Base-by-base conservation (phyloP, 2,797 vertebrate species). In the Cyprinella venusta region DNA sequence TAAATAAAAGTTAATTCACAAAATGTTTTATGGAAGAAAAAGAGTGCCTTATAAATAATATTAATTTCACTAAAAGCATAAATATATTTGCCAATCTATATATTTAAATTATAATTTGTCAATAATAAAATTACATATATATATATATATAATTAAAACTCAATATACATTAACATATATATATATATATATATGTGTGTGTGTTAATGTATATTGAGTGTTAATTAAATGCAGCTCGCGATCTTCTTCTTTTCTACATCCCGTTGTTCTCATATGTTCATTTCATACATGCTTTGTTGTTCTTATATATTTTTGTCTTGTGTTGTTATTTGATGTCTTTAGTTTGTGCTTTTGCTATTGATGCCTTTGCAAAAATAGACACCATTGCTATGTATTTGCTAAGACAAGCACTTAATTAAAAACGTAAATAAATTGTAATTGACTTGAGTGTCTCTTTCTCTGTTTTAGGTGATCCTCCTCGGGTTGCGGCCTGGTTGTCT, bases 401-500 rank as follows among this genome's bases (percentile, higher is more conserved):
- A 16, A 24, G 56, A 26, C 24, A 71, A 50, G 16, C 6, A 42
- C 16, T 40, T n/a, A n/a, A n/a, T 76, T 56, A 6, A 30, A 30
- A 63, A 30, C 0, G 26, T 54, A 9, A 50, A 48, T 15, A 16
- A 50, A 65, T 52, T 0, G 0, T 36, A 10, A 33, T 42, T 10
- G 0, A 10, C 18, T 12, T 74, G 5, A 84, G 36, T 45, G n/a
- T 83, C 16, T 84, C n/a, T 67, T 78, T 65, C 68, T 24, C 7
- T 48, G 1, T 70, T 48, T 48, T 10, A 95, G 95, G 95, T 36
- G 94, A 95, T 80, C 93, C 93, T 30, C 94, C 95, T 0, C 93
- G 91, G 89, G 93, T 92, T 0, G 92, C 92, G 6, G 94, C 95
- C 0, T 96, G 94, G 94, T 84, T 95, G 16, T 92, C 93, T 0